phyloP scores from a whole-genome alignment of 2,797 vertebrate species.

The Bovichtus diacanthus region DNA sequence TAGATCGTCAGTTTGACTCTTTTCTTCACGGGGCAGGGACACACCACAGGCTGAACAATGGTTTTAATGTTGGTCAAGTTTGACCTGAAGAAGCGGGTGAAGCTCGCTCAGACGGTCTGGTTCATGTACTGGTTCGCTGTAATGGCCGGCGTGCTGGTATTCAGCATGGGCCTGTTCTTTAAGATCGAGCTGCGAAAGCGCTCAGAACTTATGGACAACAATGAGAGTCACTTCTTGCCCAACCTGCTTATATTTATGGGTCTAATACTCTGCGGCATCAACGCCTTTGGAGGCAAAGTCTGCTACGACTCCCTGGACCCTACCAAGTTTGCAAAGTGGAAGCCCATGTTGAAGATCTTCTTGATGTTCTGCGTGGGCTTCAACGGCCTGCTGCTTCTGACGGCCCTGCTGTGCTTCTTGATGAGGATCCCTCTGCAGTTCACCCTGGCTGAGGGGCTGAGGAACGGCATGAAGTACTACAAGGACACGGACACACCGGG shows the following conservation, averaged over 20 bases:
- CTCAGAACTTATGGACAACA: conserved; percentile 97
- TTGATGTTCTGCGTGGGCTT: conserved; percentile 88
- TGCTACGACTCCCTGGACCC: conserved; percentile 97
- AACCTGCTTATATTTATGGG: conserved; percentile 94
- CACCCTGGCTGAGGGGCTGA: conserved; percentile 92
- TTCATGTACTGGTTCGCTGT: conserved; percentile 98
- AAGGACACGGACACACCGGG: conserved; percentile 97
- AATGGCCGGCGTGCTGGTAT: conserved; percentile 91
- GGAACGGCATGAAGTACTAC: conserved; percentile 95
- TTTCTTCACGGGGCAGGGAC: conserved; percentile 48
- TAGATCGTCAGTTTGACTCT: conserved; percentile 7
- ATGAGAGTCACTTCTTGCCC: conserved; percentile 97
- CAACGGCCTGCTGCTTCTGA: conserved; percentile 86
- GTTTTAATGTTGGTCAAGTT: conserved; percentile 95
- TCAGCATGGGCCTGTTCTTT: conserved; percentile 95
- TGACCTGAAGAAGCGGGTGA: conserved; percentile 95
- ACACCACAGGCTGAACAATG: conserved; percentile 82
- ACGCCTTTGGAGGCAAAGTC: conserved; percentile 94
- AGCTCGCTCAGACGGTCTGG: conserved; percentile 96
- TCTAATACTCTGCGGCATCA: conserved; percentile 89
- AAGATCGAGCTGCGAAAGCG: conserved; percentile 97
- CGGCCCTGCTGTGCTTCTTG: conserved; percentile 90
- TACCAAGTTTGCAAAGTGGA: conserved; percentile 92
- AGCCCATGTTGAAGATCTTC: conserved; percentile 91
- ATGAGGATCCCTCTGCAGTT: conserved; percentile 93